Evolutionary conservation across 1,140 invertebrate species (phyloP), one percentile per base, ranked within the genome.

Genomic region (Saccostrea cuccullata): DNA sequence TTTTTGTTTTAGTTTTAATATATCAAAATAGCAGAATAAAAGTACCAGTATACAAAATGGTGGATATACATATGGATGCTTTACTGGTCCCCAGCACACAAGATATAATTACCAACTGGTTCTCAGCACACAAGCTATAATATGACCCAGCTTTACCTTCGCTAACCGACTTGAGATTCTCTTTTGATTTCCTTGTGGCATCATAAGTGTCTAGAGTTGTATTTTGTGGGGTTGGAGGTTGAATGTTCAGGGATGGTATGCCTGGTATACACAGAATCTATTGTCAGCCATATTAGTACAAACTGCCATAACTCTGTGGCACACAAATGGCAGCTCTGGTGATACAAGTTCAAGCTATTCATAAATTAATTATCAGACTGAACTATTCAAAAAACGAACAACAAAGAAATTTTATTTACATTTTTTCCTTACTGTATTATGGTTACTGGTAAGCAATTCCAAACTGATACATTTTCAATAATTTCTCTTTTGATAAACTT

Each of bases 191-290:
- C 64, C 70, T n/a, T 9, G 87, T 67, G 12, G 40, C 70, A 40
- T 84, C 85, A 47, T 70, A 55, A 4, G 84, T 26, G 55, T 64
- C 55, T 13, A 91, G 82, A 55, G 17, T 89, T 15, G 91, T 87
- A 55, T 91, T 91, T 85, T 93, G 91, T 11, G 92, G 92, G 60
- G 92, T 93, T 15, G 92, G 91, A 56, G 91, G 91, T 82, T 88
- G 58, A 26, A 93, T 84, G 40, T 90, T 86, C 23, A 93, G 86
- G n/a, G 84, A 12, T 60, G 92, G 92, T 67, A 88, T 36, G 64
- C 88, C 89, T 84, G 26, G 58, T 84, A 84, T 20, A 56, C 55
- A 84, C 70, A 77, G 70, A 77, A 36, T 30, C 26, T 77, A 23
- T 30, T 26, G 70, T 77, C 70, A 77, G 26, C 26, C 70, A 36